phyloP scores from a whole-genome alignment of 2,113 vertebrate species.

The Chitala chitala region DNA sequence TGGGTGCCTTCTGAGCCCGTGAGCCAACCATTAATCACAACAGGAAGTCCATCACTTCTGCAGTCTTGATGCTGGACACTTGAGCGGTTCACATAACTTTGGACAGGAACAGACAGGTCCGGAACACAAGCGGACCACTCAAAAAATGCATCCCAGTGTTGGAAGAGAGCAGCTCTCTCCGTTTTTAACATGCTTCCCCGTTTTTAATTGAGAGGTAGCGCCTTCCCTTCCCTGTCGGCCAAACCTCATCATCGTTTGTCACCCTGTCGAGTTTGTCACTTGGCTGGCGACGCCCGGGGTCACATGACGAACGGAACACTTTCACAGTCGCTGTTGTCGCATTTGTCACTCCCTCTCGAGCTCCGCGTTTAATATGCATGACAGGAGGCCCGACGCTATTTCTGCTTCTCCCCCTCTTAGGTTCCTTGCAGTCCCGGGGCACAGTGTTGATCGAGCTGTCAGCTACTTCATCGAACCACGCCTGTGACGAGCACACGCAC shows the following conservation, averaged over 20 bases:
- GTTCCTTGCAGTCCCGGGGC: slow-evolving; percentile 3
- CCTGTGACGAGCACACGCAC: neutral
- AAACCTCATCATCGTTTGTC: neutral
- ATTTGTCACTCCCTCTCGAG: neutral
- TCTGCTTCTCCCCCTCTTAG: slow-evolving; percentile 11
- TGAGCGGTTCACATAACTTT: too few relatives aligned
- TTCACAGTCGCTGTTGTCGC: neutral
- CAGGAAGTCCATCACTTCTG: neutral
- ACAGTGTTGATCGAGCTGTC: slow-evolving; percentile 12
- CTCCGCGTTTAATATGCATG: slow-evolving; percentile 2
- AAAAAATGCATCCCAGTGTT: neutral
- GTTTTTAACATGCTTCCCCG: neutral
- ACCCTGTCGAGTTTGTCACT: slow-evolving; percentile 4
- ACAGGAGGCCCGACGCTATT: slow-evolving; percentile 8
- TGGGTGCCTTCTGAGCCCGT: too few relatives aligned
- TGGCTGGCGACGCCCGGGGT: neutral
- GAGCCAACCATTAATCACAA: neutral
- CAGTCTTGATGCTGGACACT: too few relatives aligned
- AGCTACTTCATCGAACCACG: neutral
- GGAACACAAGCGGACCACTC: neutral
- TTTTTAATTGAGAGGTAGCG: neutral
- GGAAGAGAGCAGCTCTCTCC: neutral
- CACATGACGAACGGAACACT: neutral
- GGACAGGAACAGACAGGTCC: too few relatives aligned
- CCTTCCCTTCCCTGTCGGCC: neutral